These are phyloP conservation scores for Spondyliosoma cantharus DNA, from an alignment of 2,797 vertebrate genomes.

Conservation along the genomic window DNA sequence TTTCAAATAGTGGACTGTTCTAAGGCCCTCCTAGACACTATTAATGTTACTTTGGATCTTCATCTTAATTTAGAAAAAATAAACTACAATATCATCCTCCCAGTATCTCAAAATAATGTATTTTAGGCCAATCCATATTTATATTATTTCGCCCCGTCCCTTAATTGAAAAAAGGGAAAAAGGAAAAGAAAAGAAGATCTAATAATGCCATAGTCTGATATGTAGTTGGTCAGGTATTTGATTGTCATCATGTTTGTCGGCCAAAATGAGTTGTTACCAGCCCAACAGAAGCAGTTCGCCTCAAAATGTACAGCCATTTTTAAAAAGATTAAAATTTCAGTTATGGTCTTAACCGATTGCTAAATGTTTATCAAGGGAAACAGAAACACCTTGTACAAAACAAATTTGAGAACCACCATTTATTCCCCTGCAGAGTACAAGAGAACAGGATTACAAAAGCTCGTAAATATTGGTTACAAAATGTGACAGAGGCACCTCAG, in stretches of 20 bases:
- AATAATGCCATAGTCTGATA: neutral
- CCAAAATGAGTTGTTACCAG: too few species aligned
- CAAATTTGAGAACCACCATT: neutral
- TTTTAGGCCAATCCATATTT: too few species aligned
- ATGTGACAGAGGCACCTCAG: neutral
- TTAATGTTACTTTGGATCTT: neutral
- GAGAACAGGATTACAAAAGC: neutral
- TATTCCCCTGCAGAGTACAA: conserved; percentile 14
- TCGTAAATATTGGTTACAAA: neutral
- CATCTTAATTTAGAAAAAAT: too few species aligned
- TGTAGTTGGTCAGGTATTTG: neutral
- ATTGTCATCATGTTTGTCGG: neutral
- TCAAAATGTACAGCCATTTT: neutral
- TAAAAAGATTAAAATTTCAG: neutral
- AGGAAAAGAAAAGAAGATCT: neutral
- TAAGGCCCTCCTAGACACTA: neutral
- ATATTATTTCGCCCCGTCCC: too few species aligned
- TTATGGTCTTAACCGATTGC: neutral
- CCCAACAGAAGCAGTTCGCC: too few species aligned
- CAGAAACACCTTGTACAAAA: neutral
- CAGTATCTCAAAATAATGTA: neutral
- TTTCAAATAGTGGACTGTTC: too few species aligned
- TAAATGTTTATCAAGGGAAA: neutral
- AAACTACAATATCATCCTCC: too few species aligned
- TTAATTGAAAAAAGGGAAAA: too few species aligned